Evolutionary conservation across 2,113 vertebrate genomes (phyloP).

Genomic region (Sula dactylatra): DNA sequence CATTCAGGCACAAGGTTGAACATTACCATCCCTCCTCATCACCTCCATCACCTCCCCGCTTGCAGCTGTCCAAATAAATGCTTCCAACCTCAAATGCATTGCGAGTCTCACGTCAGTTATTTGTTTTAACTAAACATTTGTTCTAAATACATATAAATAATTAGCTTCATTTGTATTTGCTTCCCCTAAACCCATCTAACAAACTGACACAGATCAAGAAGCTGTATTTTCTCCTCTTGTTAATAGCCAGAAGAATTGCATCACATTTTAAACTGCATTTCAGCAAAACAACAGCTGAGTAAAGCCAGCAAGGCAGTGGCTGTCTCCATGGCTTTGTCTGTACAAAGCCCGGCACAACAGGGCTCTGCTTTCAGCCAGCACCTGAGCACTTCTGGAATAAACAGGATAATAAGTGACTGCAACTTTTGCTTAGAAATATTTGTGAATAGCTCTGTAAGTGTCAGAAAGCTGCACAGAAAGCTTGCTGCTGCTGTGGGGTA

Average conservation of each 20-base stretch:
- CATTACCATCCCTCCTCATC: not conserved
- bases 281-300: not conserved
- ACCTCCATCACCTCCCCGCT: not conserved
- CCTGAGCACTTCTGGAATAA: slow-evolving; percentile 19
- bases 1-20: not conserved
- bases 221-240: not conserved
- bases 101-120: not conserved
- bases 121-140: not conserved
- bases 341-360: not conserved
- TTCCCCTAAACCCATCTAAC: not conserved
- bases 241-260: not conserved
- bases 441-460: slow-evolving; percentile 42
- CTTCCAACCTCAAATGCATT: not conserved
- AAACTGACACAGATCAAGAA: slow-evolving; percentile 1
- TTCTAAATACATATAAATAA: not conserved
- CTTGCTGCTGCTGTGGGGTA: not conserved
- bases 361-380: slow-evolving; percentile 24
- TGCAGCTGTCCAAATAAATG: not conserved
- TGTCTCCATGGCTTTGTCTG: slow-evolving; percentile 1
- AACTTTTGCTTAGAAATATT: slow-evolving; percentile 54
- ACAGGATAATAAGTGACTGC: slow-evolving; percentile 24
- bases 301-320: not conserved
- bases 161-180: not conserved
- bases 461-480: slow-evolving; percentile 12
- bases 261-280: slow-evolving; percentile 33